Base-by-base conservation (phyloP, 2,113 vertebrate species). In the Glaucidium brasilianum region DNA sequence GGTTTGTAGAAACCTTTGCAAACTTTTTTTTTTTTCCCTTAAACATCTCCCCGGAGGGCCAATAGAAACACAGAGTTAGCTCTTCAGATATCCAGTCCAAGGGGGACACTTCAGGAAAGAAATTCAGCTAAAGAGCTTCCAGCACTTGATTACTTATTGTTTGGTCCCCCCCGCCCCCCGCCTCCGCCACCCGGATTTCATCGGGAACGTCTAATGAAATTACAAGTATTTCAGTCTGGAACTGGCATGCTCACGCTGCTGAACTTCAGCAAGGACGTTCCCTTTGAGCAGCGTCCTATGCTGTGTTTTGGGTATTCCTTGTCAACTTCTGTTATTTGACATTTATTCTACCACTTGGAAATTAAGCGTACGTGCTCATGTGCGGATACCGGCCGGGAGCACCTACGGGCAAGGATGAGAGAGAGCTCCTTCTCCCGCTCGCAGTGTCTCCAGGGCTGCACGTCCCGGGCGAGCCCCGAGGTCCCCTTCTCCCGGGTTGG, bases 81-180 rank as follows among this genome's bases (percentile, higher is more conserved):
- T 77, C 63, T 71, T 94, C 83, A 88, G 83, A 82, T 91, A 94
- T 73, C 79, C 95, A 81, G 93, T 89, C 80, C 89, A 84, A 91
- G 85, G 76, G 88, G 77, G 64, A 73, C 76, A 89, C 43, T 83
- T 92, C 87, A 94, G 92, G 95, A 96, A 97, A 94, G 23, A 96
- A 90, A 97, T 96, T 82, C 86, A 94, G 41, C 91, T 96, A 87
- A 94, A 85, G 84, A 97, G 72, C 93, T 96, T 91, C 95, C 92
- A 95, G 55, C 74, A 64, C 50, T 89, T 96, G 88, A 97, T 94
- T 88, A 86, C 81, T 96, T 96, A 92, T 83, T 95, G 85, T 92
- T 97, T 81, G 56, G 58, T 91, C 62, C 14, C 49, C 41, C 37
- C 66, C 81, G 89, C 62, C 14, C 49, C 58, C 47, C 91, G 59